phyloP scores from a whole-genome alignment of 2,113 vertebrate genomes.

The Triplophysa siluroides region DNA sequence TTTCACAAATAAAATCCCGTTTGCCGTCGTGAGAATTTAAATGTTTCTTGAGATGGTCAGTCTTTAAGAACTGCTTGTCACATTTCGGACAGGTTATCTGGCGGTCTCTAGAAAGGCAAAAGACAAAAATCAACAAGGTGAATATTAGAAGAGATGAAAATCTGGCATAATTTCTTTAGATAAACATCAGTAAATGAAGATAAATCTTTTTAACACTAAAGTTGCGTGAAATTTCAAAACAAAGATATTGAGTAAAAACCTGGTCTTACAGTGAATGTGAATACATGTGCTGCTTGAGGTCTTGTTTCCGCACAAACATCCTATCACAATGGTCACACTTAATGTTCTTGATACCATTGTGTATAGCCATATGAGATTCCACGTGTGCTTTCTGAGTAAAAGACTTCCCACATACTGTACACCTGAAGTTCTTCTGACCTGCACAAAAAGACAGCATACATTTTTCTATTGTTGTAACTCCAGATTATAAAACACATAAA shows the following conservation, averaged over 20 bases:
- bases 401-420: constrained; percentile 88
- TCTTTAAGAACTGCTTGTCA: constrained; percentile 92
- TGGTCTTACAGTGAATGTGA: constrained; percentile 89
- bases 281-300: constrained; percentile 94
- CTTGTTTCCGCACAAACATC: constrained; percentile 92
- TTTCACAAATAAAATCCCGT: constrained; percentile 95
- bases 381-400: constrained; percentile 98
- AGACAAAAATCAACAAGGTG: neutral
- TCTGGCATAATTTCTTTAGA: neutral
- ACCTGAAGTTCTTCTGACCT: constrained; percentile 98
- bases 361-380: constrained; percentile 95
- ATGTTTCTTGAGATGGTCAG: constrained; percentile 96
- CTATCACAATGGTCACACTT: constrained; percentile 97
- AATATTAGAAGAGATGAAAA: neutral
- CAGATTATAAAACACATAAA: too few species aligned
- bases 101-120: constrained; percentile 78
- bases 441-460: neutral
- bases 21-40: constrained; percentile 97
- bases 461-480: neutral
- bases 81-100: constrained; percentile 96
- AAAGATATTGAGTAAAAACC: neutral
- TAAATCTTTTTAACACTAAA: neutral
- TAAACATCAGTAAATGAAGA: neutral
- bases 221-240: neutral
- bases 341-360: constrained; percentile 91